Evolutionary conservation across 2,888 invertebrate genomes (phyloP).

Genomic region (Aporophyla lueneburgensis): DNA sequence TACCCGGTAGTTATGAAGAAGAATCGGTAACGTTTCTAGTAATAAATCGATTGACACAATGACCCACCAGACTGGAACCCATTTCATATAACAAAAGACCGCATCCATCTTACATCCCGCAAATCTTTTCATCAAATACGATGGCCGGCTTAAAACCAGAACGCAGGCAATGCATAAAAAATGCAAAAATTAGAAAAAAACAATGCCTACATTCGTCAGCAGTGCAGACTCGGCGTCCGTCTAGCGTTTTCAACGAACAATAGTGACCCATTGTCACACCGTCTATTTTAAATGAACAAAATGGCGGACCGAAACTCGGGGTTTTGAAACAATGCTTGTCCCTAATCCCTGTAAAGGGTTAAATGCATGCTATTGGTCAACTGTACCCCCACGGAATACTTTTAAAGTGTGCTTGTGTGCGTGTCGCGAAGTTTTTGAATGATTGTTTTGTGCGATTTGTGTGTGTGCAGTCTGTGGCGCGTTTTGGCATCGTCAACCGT

Average conservation of each 20-base stretch:
- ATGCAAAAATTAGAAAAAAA: slow-evolving; percentile 85
- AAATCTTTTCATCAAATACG: slow-evolving; percentile 58
- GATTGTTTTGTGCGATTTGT: slow-evolving; percentile 57
- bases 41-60: slow-evolving; percentile 29
- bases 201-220: slow-evolving; percentile 84
- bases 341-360: slow-evolving; percentile 88
- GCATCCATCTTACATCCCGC: slow-evolving; percentile 41
- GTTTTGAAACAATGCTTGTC: slow-evolving; percentile 88
- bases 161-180: slow-evolving; percentile 67
- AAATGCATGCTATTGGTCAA: slow-evolving; percentile 90
- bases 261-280: slow-evolving; percentile 87
- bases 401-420: slow-evolving; percentile 50
- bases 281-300: slow-evolving; percentile 91
- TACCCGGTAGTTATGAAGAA: not conserved
- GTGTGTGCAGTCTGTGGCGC: slow-evolving; percentile 53
- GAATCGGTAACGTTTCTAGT: not conserved
- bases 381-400: slow-evolving; percentile 76
- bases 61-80: slow-evolving; percentile 30
- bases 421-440: slow-evolving; percentile 66
- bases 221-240: slow-evolving; percentile 79
- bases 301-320: slow-evolving; percentile 85
- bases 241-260: slow-evolving; percentile 82
- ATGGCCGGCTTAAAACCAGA: slow-evolving; percentile 55
- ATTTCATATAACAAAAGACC: slow-evolving; percentile 46
- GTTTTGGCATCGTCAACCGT: slow-evolving; percentile 38